Evolutionary conservation across 2,797 vertebrate species (phyloP).

Genomic region (Ciconia nigra): DNA sequence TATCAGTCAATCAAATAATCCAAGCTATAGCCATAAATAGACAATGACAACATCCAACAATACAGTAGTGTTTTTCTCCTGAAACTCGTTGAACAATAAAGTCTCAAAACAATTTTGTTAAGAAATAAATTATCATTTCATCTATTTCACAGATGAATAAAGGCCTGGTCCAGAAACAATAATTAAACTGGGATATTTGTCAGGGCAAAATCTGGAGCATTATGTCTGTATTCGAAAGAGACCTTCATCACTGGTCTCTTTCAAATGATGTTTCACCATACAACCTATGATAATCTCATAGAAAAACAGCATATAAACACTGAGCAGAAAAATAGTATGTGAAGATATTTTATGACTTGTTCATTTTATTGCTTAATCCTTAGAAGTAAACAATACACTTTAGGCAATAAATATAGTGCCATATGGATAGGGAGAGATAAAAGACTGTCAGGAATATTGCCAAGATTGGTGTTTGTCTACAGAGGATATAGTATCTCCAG

Average conservation of each 20-base stretch:
- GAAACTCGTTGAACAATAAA: neutral
- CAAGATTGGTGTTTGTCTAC: constrained; percentile 2
- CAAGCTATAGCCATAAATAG: neutral
- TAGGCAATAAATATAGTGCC: constrained; percentile 6
- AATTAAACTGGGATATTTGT: neutral
- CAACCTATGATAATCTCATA: neutral
- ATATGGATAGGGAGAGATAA: constrained; percentile 34
- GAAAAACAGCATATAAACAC: neutral
- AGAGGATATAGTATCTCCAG: neutral
- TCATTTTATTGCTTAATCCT: constrained; percentile 15
- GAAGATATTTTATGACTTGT: neutral
- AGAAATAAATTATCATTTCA: neutral
- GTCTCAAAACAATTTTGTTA: neutral
- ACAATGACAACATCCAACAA: neutral
- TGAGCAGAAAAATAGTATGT: neutral
- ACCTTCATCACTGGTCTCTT: neutral
- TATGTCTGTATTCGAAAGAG: neutral
- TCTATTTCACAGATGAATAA: neutral
- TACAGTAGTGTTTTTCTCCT: neutral
- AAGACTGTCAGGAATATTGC: constrained; percentile 26
- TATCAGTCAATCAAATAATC: neutral
- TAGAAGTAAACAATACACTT: constrained; percentile 3
- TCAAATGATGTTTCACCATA: neutral
- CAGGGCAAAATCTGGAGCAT: neutral
- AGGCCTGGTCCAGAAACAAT: neutral